Evolutionary conservation across 2,797 vertebrate species (phyloP).

Genomic region (Sebastes kiyomatsui): DNA sequence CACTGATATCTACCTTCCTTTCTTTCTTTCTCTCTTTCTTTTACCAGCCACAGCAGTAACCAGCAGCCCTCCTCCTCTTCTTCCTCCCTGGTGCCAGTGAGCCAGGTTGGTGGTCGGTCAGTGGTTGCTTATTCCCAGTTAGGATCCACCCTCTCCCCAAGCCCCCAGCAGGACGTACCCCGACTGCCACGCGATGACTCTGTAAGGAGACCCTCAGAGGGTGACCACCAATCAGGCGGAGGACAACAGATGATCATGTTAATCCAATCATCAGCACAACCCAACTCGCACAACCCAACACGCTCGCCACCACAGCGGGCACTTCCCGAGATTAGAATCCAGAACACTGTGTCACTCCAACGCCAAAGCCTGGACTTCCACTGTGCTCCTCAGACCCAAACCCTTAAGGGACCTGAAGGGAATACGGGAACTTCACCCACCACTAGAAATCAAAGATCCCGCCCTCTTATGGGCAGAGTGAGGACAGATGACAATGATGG

Average conservation of each 20-base stretch:
- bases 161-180: conserved; percentile 32
- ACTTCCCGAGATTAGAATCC: conserved; percentile 59
- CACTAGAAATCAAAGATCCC: conserved; percentile 5
- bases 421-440: not conserved
- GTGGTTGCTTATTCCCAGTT: conserved; percentile 44
- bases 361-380: conserved; percentile 33
- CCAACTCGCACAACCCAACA: conserved; percentile 27
- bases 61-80: conserved; percentile 77
- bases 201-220: conserved; percentile 26
- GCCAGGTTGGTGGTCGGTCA: conserved; percentile 45
- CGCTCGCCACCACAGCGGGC: not conserved
- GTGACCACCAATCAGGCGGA: conserved; percentile 16
- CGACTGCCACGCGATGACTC: conserved; percentile 3
- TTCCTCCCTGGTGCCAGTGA: conserved; percentile 65
- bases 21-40: conserved; percentile 20
- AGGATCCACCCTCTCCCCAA: conserved; percentile 36
- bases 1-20: not conserved
- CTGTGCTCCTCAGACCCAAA: conserved; percentile 20
- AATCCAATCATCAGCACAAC: conserved; percentile 44
- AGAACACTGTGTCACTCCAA: conserved; percentile 57
- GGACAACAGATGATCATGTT: conserved; percentile 53
- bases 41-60: conserved; percentile 49
- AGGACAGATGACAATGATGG: conserved; percentile 27
- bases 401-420: not conserved
- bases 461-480: not conserved